A percentile compares a stretch with the other conserved stretches of the same genome.
Conservation (phyloP, 2,797 vertebrate species). For the Chrysocyon brachyurus region DNA sequence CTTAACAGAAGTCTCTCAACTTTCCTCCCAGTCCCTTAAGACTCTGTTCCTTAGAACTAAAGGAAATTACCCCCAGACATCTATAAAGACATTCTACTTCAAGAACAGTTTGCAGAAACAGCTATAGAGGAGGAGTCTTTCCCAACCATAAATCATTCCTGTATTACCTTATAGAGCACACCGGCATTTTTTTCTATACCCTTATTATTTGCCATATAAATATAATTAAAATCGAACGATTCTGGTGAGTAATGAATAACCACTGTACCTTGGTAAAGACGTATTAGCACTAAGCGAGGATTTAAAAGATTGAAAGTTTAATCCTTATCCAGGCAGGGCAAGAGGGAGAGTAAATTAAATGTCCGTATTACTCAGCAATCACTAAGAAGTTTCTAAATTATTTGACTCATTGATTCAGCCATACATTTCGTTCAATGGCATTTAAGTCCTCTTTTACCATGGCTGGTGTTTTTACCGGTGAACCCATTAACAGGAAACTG, state of each 20-base stretch:
- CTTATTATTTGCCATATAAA: not conserved
- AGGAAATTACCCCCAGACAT: not conserved
- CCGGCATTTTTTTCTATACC: not conserved
- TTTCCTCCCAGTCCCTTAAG: not conserved
- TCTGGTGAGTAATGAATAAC: conserved; percentile 38
- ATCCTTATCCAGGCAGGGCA: not conserved
- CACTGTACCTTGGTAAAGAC: conserved; percentile 20
- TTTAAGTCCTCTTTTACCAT: not conserved
- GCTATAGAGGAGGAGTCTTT: not conserved
- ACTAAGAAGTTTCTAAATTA: not conserved
- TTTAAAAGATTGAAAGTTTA: conserved; percentile 2
- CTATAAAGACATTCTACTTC: not conserved
- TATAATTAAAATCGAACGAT: conserved; percentile 45
- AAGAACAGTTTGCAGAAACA: conserved; percentile 44
- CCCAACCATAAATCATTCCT: conserved; percentile 10
- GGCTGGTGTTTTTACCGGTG: not conserved
- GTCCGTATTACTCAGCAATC: not conserved
- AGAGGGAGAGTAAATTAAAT: not conserved
- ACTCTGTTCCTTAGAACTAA: not conserved
- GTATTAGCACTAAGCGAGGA: not conserved
- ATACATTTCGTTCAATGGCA: not conserved
- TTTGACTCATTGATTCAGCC: conserved; percentile 13
- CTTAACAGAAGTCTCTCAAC: conserved; percentile 25
- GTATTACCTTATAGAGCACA: not conserved
- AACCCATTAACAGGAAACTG: not conserved